Conservation (phyloP, 2,888 invertebrate genomes). For the Cephus sareptanus region DNA sequence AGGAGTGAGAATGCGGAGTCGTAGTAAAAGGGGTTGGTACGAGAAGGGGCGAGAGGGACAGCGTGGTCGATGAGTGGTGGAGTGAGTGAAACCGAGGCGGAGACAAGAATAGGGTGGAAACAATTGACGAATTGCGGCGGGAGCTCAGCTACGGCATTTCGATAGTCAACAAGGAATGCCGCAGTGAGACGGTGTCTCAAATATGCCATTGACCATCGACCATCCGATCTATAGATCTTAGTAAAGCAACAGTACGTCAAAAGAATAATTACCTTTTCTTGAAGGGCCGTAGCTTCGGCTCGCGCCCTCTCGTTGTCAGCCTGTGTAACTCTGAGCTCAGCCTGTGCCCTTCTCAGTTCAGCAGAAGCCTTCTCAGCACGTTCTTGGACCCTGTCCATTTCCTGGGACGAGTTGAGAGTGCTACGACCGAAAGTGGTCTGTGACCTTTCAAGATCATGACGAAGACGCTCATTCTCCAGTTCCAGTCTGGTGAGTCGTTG, state of each 20-base stretch:
- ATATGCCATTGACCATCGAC: no score
- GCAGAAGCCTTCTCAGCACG: constrained; percentile 86
- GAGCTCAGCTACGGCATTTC: no score
- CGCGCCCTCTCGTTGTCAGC: constrained; percentile 90
- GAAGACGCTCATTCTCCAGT: constrained; percentile 89
- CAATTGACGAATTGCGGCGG: no score
- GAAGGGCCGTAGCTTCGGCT: constrained; percentile 84
- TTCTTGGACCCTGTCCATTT: constrained; percentile 84
- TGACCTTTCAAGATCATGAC: constrained; percentile 86
- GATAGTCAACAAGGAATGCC: no score
- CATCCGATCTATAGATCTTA: no score
- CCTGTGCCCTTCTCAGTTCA: constrained; percentile 87
- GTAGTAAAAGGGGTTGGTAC: no score
- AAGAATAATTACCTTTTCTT: constrained; percentile 77
- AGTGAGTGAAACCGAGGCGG: no score
- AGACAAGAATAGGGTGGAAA: no score
- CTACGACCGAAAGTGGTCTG: constrained; percentile 87
- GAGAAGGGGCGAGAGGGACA: no score
- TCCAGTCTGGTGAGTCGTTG: constrained; percentile 87
- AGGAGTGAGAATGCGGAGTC: no score
- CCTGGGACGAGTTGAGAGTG: constrained; percentile 84
- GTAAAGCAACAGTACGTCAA: background rate
- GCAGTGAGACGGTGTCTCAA: no score
- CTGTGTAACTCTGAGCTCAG: constrained; percentile 90
- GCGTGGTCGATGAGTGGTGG: no score